Evolutionary conservation across 2,113 vertebrate species (phyloP), one percentile per base, ranked within the genome.

Genomic region (Taxidea taxus): DNA sequence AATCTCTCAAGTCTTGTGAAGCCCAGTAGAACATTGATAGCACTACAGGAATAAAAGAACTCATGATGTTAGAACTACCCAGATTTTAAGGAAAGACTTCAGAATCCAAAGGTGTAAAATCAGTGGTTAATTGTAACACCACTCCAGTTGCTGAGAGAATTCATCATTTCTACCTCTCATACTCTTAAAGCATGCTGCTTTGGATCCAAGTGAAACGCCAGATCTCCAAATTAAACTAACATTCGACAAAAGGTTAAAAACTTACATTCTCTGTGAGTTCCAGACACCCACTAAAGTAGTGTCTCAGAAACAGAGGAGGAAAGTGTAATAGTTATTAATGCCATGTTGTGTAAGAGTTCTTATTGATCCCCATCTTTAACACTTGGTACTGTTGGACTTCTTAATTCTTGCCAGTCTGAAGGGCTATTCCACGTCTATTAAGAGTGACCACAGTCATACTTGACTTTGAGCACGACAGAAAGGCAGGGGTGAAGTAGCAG

Each of bases 401-500:
- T 49, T 77, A 70, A 78, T 29, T 47, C 80, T 91, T 85, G 54
- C 54, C 27, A 56, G 21, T 37, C 21, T 99, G 98, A 78, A 98
- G 98, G 99, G 99, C 7, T 99, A 99, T 1, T 99, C 99, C 3
- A 99, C 99, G 0, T 99, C 99, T 11, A 18, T 98, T 99, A 3
- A 99, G 99, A 0, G 99, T 99, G 97, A 99, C 98, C 0, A 99
- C 99, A 0, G 99, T 99, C 96, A 99, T 99, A 0, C 99, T 99
- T 56, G 99, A 99, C 98, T 99, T 99, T 0, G 99, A 99, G 0
- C 99, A 98, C 0, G 98, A 2, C 98, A 98, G 78, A 81, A 51
- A 8, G 92, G 97, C 84, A 99, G 95, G 23, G 98, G 98, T 2
- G 98, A 99, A 1, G 98, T 99, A 80, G 92, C 98, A 87, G 98